These are phyloP conservation scores for Nycteola revayana DNA, from an alignment of 2,888 invertebrate genomes.

Conservation along the genomic window DNA sequence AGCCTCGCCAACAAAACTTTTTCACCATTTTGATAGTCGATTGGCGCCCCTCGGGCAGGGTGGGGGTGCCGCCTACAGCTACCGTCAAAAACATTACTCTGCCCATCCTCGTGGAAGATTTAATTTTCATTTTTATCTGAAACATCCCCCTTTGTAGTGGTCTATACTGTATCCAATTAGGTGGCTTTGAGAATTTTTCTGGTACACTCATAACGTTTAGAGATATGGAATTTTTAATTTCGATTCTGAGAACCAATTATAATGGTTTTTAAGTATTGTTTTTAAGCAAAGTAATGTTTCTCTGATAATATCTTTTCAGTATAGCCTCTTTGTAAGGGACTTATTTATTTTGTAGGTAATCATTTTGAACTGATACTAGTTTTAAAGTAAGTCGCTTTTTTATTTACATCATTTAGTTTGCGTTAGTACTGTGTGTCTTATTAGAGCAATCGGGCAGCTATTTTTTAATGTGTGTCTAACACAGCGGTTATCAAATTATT, in stretches of 20 bases:
- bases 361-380: too few species aligned
- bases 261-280: conserved; percentile 21
- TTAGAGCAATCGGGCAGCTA: too few species aligned
- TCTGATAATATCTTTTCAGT: conserved; percentile 6
- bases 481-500: too few species aligned
- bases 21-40: conserved; percentile 79
- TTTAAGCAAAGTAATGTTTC: conserved; percentile 22
- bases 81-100: conserved; percentile 82
- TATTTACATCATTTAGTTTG: too few species aligned
- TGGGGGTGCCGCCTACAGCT: conserved; percentile 32
- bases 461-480: too few species aligned
- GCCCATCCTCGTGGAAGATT: conserved; percentile 81
- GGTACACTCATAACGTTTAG: conserved; percentile 55
- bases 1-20: conserved; percentile 61
- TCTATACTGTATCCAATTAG: conserved; percentile 79
- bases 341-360: too few species aligned
- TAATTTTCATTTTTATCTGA: conserved; percentile 83
- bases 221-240: conserved; percentile 81
- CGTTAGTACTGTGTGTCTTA: too few species aligned
- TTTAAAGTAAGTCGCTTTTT: too few species aligned
- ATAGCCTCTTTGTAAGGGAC: conserved; percentile 7
- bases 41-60: conserved; percentile 61
- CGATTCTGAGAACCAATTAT: conserved; percentile 30
- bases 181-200: conserved; percentile 76
- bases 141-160: conserved; percentile 82